Conservation (phyloP, 2,797 vertebrate genomes). For the Sebastolobus alascanus region DNA sequence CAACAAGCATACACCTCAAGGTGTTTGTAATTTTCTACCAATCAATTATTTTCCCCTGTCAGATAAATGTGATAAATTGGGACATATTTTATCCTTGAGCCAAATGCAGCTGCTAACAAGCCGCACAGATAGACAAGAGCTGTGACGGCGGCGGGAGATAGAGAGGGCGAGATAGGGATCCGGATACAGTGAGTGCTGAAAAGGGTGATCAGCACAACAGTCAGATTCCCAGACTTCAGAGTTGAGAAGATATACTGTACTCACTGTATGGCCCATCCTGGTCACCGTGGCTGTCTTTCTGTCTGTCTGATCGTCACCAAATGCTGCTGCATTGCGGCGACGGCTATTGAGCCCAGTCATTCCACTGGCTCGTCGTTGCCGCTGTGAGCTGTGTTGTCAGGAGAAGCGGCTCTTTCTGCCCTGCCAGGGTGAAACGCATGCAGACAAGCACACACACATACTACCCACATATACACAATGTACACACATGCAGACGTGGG, state of each 20-base stretch:
- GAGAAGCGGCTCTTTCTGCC: constrained; percentile 40
- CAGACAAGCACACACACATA: not conserved
- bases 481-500: not conserved
- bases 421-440: not conserved
- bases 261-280: not conserved
- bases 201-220: constrained; percentile 1
- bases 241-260: not conserved
- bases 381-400: constrained; percentile 30
- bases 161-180: constrained; percentile 9
- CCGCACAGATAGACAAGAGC: not conserved
- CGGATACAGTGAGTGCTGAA: constrained; percentile 7
- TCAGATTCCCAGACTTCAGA: not conserved
- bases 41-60: constrained; percentile 7
- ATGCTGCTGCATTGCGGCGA: constrained; percentile 78
- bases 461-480: constrained; percentile 4
- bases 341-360: constrained; percentile 53
- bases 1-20: not conserved
- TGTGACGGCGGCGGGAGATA: constrained; percentile 17
- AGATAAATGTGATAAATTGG: not conserved
- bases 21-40: not conserved
- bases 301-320: not conserved
- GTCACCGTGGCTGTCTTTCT: not conserved
- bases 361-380: constrained; percentile 20
- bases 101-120: constrained; percentile 7
- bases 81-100: not conserved